These are phyloP conservation scores for Endomychus coccineus DNA, from an alignment of 2,888 invertebrate species.

Conservation along the genomic window DNA sequence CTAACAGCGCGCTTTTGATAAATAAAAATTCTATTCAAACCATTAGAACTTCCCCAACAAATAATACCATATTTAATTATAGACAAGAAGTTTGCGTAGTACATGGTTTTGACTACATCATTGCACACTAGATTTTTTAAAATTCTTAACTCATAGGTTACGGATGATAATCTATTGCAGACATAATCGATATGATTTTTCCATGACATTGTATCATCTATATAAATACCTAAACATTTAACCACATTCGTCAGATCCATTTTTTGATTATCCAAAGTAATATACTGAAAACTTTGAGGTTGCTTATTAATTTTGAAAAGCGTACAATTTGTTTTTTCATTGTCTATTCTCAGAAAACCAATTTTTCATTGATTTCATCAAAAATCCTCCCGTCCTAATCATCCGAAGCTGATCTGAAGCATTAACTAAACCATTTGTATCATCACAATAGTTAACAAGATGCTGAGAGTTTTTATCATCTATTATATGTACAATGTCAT, in stretches of 20 bases:
- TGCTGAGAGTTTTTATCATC: too few relatives aligned
- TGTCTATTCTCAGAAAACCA: too few relatives aligned
- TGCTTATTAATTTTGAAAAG: too few relatives aligned
- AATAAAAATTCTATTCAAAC: neutral
- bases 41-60: constrained; percentile 1
- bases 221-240: constrained; percentile 1
- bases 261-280: neutral
- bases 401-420: too few relatives aligned
- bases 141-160: neutral
- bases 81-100: neutral
- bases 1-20: constrained; percentile 1
- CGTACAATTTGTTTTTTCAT: too few relatives aligned
- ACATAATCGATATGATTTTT: neutral
- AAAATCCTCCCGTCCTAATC: too few relatives aligned
- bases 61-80: neutral
- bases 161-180: neutral
- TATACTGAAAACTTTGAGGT: too few relatives aligned
- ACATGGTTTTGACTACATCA: constrained; percentile 2
- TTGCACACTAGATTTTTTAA: neutral
- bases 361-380: too few relatives aligned
- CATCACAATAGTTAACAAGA: too few relatives aligned
- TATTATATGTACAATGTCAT: too few relatives aligned
- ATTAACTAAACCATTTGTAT: too few relatives aligned
- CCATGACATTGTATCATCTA: neutral
- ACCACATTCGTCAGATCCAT: neutral